Evolutionary conservation across 2,888 invertebrate genomes (phyloP), one percentile per base, ranked within the genome.

Genomic region (Paralinhomoeus sp.): DNA sequence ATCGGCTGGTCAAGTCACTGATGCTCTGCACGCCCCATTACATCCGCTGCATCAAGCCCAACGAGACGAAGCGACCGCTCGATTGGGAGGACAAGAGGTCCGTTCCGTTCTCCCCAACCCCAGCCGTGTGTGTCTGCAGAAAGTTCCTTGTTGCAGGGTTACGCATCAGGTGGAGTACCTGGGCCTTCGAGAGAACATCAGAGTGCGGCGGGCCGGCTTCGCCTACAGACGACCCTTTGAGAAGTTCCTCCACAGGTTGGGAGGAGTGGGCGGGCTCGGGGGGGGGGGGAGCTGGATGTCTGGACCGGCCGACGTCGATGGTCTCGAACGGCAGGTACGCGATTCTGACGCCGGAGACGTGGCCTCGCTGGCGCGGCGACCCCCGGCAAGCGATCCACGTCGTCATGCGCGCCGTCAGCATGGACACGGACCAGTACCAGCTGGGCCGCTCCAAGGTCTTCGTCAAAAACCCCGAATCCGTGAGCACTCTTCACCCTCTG

Each of bases 11-110:
- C 12, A 71, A 70, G 3, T 73, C 73, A 37, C 60, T 76, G 52
- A 75, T 72, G 72, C 69, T 70, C 53, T 75, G 75, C 57, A 72
- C 73, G 3, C 75, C 75, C 9, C 75, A 75, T 62, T 76, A 76
- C 57, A 74, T 76, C 47, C 66, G 75, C 42, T 76, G 75, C 57
- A 75, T 76, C 52, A 76, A 76, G 57, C 75, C 76, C 18, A 76
- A 76, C 58, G 75, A 76, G 57, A 74, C 73, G 21, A 75, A 75
- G 60, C 67, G 66, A 50, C 67, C 75, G 1, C 63, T 68, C 22
- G 75, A 75, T 54, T 76, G 75, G 73, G 75, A 76, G 52, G 70
- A 72, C 34, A 63, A 67, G 38, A 53, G 62, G 60, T 61, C 40
- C 17, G 24, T 18, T 47, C 24, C 13, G 15, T 1, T 37, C 18